Percentiles rank a stretch among this genome's conserved stretches.
Evolutionary conservation across 2,113 vertebrate genomes (phyloP).

Genomic region (Ovibos moschatus): DNA sequence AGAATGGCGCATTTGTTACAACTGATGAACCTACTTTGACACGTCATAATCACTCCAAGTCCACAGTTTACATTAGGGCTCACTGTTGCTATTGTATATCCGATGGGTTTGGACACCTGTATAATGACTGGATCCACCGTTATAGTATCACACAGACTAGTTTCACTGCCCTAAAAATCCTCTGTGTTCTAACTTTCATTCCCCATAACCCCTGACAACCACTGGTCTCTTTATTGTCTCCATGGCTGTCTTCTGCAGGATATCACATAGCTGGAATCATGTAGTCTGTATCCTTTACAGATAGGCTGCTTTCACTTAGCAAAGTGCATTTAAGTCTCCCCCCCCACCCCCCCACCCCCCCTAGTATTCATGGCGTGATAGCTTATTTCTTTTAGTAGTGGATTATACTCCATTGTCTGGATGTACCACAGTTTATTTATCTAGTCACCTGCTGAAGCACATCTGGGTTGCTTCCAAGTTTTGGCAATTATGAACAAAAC

Average conservation of each 20-base stretch:
- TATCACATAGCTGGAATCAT: neutral
- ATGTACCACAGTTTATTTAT: neutral
- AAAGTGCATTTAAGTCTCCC: neutral
- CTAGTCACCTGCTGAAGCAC: neutral
- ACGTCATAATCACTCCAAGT: neutral
- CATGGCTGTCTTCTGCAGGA: neutral
- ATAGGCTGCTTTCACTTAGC: neutral
- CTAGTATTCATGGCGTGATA: neutral
- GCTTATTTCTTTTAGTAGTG: neutral
- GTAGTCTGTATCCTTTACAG: neutral
- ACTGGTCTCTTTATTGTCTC: neutral
- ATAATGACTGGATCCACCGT: neutral
- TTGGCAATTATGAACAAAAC: neutral
- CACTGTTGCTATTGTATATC: neutral
- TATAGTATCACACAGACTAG: neutral
- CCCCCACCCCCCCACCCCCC: fast-evolving
- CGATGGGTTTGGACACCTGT: neutral
- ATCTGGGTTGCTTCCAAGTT: neutral
- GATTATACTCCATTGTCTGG: neutral
- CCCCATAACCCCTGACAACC: neutral
- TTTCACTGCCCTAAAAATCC: neutral
- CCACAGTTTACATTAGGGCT: neutral
- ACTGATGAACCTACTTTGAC: neutral
- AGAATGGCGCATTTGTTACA: neutral
- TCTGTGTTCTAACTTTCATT: neutral